A percentile compares a stretch with the other conserved stretches of the same genome.
These are phyloP conservation scores for Anabacerthia variegaticeps DNA, from an alignment of 2,797 vertebrate species.

Conservation along the genomic window DNA sequence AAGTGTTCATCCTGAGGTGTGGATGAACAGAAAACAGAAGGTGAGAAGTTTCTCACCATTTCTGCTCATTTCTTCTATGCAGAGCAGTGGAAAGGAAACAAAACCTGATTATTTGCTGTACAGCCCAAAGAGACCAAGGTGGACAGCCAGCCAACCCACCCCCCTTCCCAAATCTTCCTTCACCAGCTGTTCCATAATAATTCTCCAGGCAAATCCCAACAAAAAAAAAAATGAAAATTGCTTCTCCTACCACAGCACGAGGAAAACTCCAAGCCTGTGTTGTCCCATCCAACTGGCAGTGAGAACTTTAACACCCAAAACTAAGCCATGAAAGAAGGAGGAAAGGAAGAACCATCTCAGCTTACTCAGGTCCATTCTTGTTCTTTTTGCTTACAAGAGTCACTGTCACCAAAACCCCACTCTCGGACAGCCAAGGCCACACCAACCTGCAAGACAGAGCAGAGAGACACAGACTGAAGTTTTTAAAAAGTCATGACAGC, in stretches of 20 bases:
- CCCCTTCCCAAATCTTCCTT: not conserved
- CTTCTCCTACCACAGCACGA: not conserved
- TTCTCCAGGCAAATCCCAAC: not conserved
- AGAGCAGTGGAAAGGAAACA: not conserved
- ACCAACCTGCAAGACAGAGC: not conserved
- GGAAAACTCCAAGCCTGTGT: not conserved
- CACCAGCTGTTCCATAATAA: rapidly evolving
- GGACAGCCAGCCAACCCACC: not conserved
- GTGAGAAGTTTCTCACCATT: not conserved
- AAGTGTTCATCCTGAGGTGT: rapidly evolving
- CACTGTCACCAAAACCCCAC: not conserved
- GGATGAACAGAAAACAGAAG: not conserved
- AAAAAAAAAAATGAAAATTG: not conserved
- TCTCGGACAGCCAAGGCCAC: not conserved
- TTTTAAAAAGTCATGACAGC: not conserved
- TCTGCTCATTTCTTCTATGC: not conserved
- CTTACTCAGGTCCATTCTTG: not conserved
- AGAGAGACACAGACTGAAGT: not conserved
- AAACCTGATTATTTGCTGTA: not conserved
- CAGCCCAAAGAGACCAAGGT: not conserved
- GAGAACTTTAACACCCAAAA: not conserved
- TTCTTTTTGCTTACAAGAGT: not conserved
- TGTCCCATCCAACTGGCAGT: not conserved
- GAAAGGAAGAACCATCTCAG: not conserved
- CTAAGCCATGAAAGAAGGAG: not conserved